Base-by-base conservation (phyloP, 2,797 vertebrate genomes). In the Sebastes kiyomatsui region DNA sequence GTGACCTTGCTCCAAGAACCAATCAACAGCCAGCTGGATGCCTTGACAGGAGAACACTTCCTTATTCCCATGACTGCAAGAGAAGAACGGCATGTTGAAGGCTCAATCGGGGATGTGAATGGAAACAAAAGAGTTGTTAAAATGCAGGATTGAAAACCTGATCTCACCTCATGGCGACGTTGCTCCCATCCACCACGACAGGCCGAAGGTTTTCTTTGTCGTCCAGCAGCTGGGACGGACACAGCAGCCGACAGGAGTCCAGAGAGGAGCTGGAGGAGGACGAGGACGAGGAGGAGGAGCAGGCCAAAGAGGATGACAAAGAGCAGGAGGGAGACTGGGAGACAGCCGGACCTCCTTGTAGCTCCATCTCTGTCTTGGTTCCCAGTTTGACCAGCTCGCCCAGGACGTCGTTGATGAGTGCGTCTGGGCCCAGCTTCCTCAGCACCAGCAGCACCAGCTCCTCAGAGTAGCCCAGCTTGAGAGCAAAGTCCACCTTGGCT, bases 341-440 rank as follows among this genome's bases (percentile, higher is more conserved):
- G 22, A 52, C 54, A 7, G 69, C 4, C 0, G 49, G 22, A 20
- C 70, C 68, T 84, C 89, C 83, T 75, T 92, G 71, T 80, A 95
- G 96, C 83, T 98, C 97, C 27, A 92, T 85, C 71, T 99, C 97
- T 42, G 94, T 95, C 94, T 97, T 98, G 93, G 97, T 97, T 82
- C 98, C 98, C 81, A 99, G 96, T 94, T 99, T 99, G 83, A 99
- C 98, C 92, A 99, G 96, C 92, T 99, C 98, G 80, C 98, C 98
- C 83, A 99, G 94, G 76, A 99, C 96, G 90, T 99, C 98, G 75
- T 99, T 99, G 91, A 98, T 99, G 91, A 99, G 97, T 80, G 98
- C 97, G 18, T 97, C 95, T 14, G 97, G 95, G 81, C 98, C 98
- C 81, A 99, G 95, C 91, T 99, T 99, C 90, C 95, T 97, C 66